Conservation (phyloP, 1,140 invertebrate species). For the Drosophila sucinea region DNA sequence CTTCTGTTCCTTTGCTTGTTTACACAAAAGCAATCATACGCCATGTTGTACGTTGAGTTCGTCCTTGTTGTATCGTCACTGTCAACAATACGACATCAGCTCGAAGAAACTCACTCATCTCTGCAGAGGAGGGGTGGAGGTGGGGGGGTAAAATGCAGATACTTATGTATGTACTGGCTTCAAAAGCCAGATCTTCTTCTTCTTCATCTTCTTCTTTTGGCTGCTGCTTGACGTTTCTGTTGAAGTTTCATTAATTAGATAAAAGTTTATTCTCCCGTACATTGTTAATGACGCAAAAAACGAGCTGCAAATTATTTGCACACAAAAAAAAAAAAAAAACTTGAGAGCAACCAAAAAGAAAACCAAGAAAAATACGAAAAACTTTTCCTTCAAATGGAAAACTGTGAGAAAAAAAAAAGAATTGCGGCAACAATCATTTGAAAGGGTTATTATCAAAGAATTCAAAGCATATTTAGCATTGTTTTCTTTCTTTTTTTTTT, state of each 20-base stretch:
- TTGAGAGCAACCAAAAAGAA: conserved; percentile 38
- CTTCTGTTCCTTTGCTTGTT: conserved; percentile 53
- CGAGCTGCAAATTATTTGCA: conserved; percentile 80
- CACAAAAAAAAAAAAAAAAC: conserved; percentile 63
- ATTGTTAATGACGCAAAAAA: conserved; percentile 78
- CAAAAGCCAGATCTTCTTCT: conserved; percentile 36
- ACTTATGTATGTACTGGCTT: conserved; percentile 21
- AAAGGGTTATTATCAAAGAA: no score
- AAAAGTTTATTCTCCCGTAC: conserved; percentile 64
- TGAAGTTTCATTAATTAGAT: conserved; percentile 83
- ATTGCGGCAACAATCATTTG: neutral
- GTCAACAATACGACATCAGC: conserved; percentile 73
- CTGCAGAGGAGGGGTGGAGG: neutral
- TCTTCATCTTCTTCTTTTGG: conserved; percentile 15
- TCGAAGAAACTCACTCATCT: conserved; percentile 17
- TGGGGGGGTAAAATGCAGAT: neutral
- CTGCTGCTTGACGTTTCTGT: conserved; percentile 66
- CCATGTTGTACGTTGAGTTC: conserved; percentile 62
- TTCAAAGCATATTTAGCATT: no score
- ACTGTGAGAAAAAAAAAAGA: neutral
- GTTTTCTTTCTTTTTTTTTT: no score
- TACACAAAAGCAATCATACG: conserved; percentile 82
- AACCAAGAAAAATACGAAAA: neutral
- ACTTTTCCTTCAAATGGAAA: neutral
- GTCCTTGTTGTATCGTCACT: conserved; percentile 60